phyloP scores from a whole-genome alignment of 2,113 vertebrate genomes.

The Pardalotus punctatus region DNA sequence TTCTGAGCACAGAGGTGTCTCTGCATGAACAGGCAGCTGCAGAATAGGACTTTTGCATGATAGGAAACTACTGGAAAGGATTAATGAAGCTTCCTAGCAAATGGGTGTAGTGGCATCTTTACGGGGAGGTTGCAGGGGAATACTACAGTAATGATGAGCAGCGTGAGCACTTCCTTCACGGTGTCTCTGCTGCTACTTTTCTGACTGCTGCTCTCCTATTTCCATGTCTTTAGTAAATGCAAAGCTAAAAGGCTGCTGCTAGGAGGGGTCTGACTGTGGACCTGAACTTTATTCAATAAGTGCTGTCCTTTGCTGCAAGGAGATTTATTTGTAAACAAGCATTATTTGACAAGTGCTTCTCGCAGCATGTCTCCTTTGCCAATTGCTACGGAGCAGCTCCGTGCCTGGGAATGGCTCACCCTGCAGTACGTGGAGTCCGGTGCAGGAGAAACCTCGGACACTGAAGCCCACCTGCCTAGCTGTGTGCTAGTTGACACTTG shows the following conservation, averaged over 20 bases:
- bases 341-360: constrained; percentile 69
- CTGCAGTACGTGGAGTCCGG: constrained; percentile 2
- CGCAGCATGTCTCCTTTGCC: constrained; percentile 58
- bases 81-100: background rate
- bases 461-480: background rate
- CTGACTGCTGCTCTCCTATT: background rate
- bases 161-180: background rate
- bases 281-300: constrained; percentile 42
- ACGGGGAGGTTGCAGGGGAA: background rate
- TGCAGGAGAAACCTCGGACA: background rate
- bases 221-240: background rate
- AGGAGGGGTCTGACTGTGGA: constrained; percentile 26
- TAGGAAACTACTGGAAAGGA: background rate
- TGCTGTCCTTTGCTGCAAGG: constrained; percentile 30
- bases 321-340: constrained; percentile 76
- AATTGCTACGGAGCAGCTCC: constrained; percentile 50
- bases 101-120: background rate
- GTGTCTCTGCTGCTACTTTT: background rate
- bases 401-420: constrained; percentile 57
- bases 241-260: background rate
- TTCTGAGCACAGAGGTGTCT: background rate
- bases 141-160: background rate
- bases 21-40: background rate
- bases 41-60: background rate
- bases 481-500: background rate